Evolutionary conservation across 2,797 vertebrate genomes (phyloP).

Genomic region (Diceros bicornis): DNA sequence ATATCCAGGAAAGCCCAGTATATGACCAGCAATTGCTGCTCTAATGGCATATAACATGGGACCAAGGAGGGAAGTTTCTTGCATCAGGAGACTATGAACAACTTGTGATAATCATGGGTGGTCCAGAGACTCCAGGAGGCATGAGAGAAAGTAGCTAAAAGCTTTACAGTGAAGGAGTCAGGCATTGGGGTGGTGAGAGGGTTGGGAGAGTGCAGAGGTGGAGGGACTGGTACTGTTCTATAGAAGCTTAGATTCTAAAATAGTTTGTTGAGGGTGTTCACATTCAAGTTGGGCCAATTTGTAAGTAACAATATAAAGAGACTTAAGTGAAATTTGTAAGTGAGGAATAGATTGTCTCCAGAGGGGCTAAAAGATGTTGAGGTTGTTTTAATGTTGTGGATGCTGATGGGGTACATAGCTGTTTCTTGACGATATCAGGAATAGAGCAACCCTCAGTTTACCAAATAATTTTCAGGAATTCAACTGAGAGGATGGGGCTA

Average conservation of each 20-base stretch:
- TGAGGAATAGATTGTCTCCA: neutral
- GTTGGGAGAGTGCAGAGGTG: neutral
- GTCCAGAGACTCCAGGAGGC: neutral
- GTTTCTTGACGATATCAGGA: neutral
- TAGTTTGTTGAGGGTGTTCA: neutral
- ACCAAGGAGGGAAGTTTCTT: neutral
- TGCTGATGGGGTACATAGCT: neutral
- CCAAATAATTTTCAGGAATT: neutral
- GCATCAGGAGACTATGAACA: neutral
- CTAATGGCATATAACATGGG: neutral
- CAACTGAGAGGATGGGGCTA: neutral
- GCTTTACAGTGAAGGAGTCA: neutral
- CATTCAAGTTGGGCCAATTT: neutral
- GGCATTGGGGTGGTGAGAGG: neutral
- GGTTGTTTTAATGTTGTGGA: too few species aligned
- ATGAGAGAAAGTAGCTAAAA: neutral
- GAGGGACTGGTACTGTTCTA: neutral
- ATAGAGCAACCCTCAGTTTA: too few species aligned
- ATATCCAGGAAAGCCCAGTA: neutral
- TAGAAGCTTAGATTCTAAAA: neutral
- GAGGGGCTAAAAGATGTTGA: neutral
- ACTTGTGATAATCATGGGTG: neutral
- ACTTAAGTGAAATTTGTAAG: neutral
- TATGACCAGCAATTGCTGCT: neutral
- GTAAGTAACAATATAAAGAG: neutral